phyloP scores from a whole-genome alignment of 1,140 invertebrate genomes.

The Eufriesea mexicana region DNA sequence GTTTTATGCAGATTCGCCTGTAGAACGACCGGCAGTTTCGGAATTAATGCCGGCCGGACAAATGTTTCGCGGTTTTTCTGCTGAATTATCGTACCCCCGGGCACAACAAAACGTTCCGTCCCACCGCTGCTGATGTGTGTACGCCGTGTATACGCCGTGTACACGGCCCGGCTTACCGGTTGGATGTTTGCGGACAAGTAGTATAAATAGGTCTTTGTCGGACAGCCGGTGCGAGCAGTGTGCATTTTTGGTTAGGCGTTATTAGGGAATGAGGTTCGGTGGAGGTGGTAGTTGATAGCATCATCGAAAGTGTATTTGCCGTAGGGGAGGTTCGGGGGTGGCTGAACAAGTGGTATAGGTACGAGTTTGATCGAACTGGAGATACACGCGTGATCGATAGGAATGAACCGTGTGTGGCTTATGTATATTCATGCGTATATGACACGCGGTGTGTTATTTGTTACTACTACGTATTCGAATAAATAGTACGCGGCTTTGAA shows the following conservation, averaged over 20 bases:
- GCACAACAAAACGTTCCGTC: slow-evolving; percentile 53
- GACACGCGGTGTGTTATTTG: too few relatives aligned
- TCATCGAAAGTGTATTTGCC: neutral
- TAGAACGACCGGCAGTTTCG: slow-evolving; percentile 58
- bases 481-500: too few relatives aligned
- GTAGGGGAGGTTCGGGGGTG: too few relatives aligned
- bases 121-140: neutral
- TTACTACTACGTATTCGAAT: too few relatives aligned
- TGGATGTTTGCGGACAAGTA: neutral
- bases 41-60: slow-evolving; percentile 72
- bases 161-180: neutral
- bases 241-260: neutral
- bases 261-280: too few relatives aligned
- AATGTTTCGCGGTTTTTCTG: slow-evolving; percentile 75
- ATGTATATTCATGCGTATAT: too few relatives aligned
- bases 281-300: too few relatives aligned
- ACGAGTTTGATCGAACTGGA: neutral
- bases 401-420: neutral
- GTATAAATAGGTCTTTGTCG: slow-evolving; percentile 15
- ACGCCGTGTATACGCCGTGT: neutral
- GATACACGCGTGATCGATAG: too few relatives aligned
- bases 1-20: slow-evolving; percentile 72
- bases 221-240: too few relatives aligned
- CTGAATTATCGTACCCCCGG: slow-evolving; percentile 69
- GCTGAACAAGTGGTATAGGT: neutral